Base-by-base conservation (phyloP, 2,888 invertebrate species). In the Phyllotreta striolata region DNA sequence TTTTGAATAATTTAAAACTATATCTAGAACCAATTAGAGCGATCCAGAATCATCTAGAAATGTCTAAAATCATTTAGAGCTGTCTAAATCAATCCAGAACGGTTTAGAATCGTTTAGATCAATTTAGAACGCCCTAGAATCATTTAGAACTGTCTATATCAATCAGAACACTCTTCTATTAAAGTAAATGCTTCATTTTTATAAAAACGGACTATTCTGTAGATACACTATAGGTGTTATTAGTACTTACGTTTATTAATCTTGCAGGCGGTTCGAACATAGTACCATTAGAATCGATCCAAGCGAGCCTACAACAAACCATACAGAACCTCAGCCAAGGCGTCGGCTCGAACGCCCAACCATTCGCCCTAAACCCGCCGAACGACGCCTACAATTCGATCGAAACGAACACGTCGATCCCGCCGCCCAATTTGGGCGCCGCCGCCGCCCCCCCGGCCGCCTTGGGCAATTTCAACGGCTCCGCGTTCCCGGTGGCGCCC, bases 341-440 rank as follows among this genome's bases (percentile, higher is more conserved):
- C 44, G 63, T 66, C 10, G 63, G 12, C 51, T 60, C 57, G 6
- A 51, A 62, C n/a, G 34, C 55, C 56, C 56, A 63, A n/a, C 62
- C 64, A 58, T 58, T 41, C 61, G 55, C 63, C 13, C 57, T 73
- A 52, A 70, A 69, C 63, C 62, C 69, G 8, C 70, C 73, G 43
- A 64, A 44, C 37, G 72, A 72, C 24, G 72, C 70, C 46, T 72
- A 75, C 54, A 71, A 24, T 4, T 3, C 24, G 24, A 24, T 78
- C 6, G 77, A 75, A 6, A 79, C 80, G 64, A 80, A 80, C 71
- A 76, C 79, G 3, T 77, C 75, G 5, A 70, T 81, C 12, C 80
- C 81, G 35, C 82, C 81, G n/a, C 81, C 81, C 57, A 79, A 75
- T 66, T 72, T 82, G 55, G 65, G 73, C 37, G 70, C 73, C 14